Evolutionary conservation across 2,888 invertebrate species (phyloP).

Genomic region (Margaritifera margaritifera): DNA sequence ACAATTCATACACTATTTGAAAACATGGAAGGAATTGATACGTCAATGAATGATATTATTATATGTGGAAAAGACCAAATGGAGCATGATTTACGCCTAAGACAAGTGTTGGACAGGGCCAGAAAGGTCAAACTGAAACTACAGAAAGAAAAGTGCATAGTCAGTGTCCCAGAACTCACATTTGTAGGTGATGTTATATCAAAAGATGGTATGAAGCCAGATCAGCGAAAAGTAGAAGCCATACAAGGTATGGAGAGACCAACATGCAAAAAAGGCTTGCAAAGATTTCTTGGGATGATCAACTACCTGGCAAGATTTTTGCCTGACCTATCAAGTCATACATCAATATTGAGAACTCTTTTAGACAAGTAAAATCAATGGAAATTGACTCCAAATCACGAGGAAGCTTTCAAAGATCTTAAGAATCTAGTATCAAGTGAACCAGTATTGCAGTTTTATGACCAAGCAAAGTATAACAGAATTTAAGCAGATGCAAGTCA

Average conservation of each 20-base stretch:
- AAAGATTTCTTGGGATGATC: no score
- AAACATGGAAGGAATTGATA: constrained; percentile 16
- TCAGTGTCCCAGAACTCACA: constrained; percentile 19
- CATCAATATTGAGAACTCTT: constrained; percentile 10
- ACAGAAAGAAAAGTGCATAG: constrained; percentile 17
- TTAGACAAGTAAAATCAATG: constrained; percentile 9
- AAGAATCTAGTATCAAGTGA: constrained; percentile 1
- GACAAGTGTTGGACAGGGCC: constrained; percentile 11
- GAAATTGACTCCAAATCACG: constrained; percentile 6
- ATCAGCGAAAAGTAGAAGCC: constrained; percentile 12
- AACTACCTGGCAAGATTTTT: constrained; percentile 15
- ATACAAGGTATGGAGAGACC: constrained; percentile 4
- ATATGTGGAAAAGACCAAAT: constrained; percentile 7
- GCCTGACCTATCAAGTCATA: constrained; percentile 12
- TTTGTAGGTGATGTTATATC: constrained; percentile 29
- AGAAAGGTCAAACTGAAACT: constrained; percentile 16
- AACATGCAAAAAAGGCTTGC: constrained; percentile 10
- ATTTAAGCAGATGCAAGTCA: constrained; percentile 5
- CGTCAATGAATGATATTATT: constrained; percentile 23
- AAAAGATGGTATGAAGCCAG: constrained; percentile 20
- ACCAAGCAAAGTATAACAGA: background rate
- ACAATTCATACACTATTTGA: constrained; percentile 22
- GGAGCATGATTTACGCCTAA: constrained; percentile 10
- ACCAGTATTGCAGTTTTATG: constrained; percentile 6
- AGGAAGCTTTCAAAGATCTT: constrained; percentile 2